Percentiles rank a stretch among this genome's conserved stretches.
Conservation (phyloP, 2,113 vertebrate species). For the Apeltes quadracus region DNA sequence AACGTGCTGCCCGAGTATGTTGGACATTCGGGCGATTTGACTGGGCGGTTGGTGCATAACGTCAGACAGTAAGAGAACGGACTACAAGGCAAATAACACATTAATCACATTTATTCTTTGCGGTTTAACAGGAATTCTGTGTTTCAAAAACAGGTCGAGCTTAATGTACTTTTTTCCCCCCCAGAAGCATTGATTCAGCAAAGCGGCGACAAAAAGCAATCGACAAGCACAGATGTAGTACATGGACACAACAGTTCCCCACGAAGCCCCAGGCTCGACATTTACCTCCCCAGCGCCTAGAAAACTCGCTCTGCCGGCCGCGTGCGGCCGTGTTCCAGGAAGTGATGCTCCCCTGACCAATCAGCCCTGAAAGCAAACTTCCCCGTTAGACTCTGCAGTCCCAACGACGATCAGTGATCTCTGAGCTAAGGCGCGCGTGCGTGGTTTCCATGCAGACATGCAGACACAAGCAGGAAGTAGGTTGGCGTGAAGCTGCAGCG, state of each 20-base stretch:
- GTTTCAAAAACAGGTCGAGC: too few species aligned
- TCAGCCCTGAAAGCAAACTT: slow-evolving; percentile 42
- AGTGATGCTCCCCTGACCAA: slow-evolving; percentile 51
- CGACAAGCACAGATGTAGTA: too few species aligned
- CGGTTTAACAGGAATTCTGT: too few species aligned
- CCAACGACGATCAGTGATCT: too few species aligned
- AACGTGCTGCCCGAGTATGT: too few species aligned
- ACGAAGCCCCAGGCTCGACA: neutral
- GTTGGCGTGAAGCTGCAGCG: slow-evolving; percentile 28
- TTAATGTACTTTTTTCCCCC: slow-evolving; percentile 6
- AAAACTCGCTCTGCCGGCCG: neutral
- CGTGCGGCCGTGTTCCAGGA: too few species aligned
- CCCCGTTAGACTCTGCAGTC: slow-evolving; percentile 40
- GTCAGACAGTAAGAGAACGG: too few species aligned
- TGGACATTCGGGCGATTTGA: too few species aligned
- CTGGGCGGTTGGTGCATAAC: too few species aligned
- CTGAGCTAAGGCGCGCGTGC: neutral
- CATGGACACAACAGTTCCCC: neutral
- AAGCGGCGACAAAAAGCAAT: neutral
- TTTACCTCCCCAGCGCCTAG: neutral
- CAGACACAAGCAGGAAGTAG: slow-evolving; percentile 56
- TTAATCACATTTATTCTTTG: too few species aligned
- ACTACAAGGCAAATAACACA: too few species aligned
- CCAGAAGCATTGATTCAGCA: slow-evolving; percentile 6
- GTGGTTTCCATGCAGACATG: slow-evolving; percentile 24